Percentiles rank a stretch among this genome's conserved stretches.
Evolutionary conservation across 2,113 vertebrate species (phyloP).

Genomic region (Clarias macrocephalus): DNA sequence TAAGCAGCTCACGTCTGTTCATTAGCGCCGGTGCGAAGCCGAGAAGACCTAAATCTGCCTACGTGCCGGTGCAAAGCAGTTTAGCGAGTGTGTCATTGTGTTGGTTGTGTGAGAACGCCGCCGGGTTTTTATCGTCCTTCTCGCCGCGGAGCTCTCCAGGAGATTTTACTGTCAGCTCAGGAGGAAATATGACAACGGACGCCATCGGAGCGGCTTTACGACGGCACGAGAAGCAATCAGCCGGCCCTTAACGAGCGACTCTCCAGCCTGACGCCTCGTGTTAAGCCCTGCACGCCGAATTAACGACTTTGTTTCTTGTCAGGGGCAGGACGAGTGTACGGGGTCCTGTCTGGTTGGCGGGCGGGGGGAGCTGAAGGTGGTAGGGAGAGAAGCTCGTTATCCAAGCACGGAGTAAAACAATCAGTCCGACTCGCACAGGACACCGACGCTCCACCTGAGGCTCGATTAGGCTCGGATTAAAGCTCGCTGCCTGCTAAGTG

Average conservation of each 20-base stretch:
- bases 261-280: slow-evolving; percentile 50
- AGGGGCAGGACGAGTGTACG: slow-evolving; percentile 48
- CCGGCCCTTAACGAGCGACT: slow-evolving; percentile 67
- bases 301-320: slow-evolving; percentile 68
- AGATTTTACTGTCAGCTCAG: slow-evolving; percentile 64
- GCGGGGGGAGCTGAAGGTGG: slow-evolving; percentile 42
- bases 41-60: slow-evolving; percentile 54
- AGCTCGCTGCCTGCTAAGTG: slow-evolving; percentile 31
- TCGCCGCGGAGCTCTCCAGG: slow-evolving; percentile 52
- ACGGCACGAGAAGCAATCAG: slow-evolving; percentile 74
- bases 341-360: slow-evolving; percentile 20
- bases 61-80: slow-evolving; percentile 37
- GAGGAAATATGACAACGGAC: slow-evolving; percentile 67
- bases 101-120: slow-evolving; percentile 42
- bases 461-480: slow-evolving; percentile 54
- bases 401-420: slow-evolving; percentile 50
- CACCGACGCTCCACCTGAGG: slow-evolving; percentile 43
- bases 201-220: slow-evolving; percentile 62
- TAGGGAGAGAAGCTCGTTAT: slow-evolving; percentile 21
- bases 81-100: slow-evolving; percentile 47
- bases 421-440: slow-evolving; percentile 49
- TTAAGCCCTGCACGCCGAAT: slow-evolving; percentile 59
- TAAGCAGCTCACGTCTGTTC: slow-evolving; percentile 47
- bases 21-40: slow-evolving; percentile 47
- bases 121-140: slow-evolving; percentile 35